phyloP scores from a whole-genome alignment of 2,888 invertebrate species.

The Mimas tiliae region DNA sequence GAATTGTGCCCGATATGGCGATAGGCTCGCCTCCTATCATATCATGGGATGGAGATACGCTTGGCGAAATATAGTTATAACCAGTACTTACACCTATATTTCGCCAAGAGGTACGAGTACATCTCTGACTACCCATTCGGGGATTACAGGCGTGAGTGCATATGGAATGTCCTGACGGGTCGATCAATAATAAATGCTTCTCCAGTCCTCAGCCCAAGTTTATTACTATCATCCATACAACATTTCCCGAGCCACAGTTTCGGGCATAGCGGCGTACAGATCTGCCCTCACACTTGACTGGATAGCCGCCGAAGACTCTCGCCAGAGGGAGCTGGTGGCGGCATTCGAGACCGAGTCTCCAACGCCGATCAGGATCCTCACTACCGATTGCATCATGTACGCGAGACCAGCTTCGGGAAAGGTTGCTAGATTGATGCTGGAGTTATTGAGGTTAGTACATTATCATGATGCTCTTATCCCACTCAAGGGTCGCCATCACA shows the following conservation, averaged over 20 bases:
- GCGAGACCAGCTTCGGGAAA: constrained; percentile 65
- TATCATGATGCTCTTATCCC: no score
- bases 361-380: constrained; percentile 47
- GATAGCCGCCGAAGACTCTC: constrained; percentile 65
- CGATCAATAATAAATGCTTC: neutral
- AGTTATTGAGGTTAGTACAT: constrained; percentile 61
- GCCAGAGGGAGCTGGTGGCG: constrained; percentile 65
- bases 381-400: constrained; percentile 63
- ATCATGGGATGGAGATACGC: no score
- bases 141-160: no score
- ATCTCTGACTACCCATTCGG: no score
- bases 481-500: no score
- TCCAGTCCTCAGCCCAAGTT: constrained; percentile 52
- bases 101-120: no score
- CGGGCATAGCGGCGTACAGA: constrained; percentile 65
- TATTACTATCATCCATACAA: constrained; percentile 57
- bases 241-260: constrained; percentile 51
- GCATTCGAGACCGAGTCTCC: constrained; percentile 62
- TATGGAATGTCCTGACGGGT: no score
- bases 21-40: no score
- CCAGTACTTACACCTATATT: no score
- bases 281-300: constrained; percentile 71
- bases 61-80: no score
- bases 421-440: constrained; percentile 68
- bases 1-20: no score